A percentile compares a stretch with the other conserved stretches of the same genome.
phyloP scores from a whole-genome alignment of 53 echinoderm and acorn worm genomes.

The Arbacia lixula region DNA sequence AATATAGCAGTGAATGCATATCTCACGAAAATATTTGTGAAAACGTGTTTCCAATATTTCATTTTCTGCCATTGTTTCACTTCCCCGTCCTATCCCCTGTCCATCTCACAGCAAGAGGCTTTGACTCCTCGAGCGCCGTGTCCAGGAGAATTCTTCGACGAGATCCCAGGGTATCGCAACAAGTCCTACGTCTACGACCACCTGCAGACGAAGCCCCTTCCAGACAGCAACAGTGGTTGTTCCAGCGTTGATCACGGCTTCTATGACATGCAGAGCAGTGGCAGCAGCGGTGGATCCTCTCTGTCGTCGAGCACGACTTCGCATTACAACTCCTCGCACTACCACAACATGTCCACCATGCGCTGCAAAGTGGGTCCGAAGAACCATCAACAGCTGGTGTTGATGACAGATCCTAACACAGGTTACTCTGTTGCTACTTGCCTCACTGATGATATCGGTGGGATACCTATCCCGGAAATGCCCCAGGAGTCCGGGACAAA shows the following conservation, averaged over 20 bases:
- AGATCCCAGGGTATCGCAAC: background rate
- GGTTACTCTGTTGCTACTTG: slow-evolving; percentile 31
- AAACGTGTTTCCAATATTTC: too few relatives aligned
- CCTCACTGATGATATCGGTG: background rate
- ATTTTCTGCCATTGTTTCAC: background rate
- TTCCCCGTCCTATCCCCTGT: background rate
- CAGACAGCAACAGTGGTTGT: slow-evolving; percentile 36
- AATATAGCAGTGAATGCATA: too few relatives aligned
- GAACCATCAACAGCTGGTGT: background rate
- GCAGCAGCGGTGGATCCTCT: slow-evolving; percentile 9
- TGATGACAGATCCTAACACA: slow-evolving; percentile 23
- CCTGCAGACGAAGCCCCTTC: background rate
- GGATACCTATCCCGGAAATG: background rate
- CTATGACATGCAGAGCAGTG: slow-evolving; percentile 49
- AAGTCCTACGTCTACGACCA: background rate
- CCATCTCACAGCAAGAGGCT: slow-evolving; percentile 2
- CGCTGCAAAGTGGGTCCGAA: background rate
- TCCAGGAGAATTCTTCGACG: slow-evolving; percentile 32
- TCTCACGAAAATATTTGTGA: background rate
- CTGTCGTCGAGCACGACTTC: slow-evolving; percentile 1
- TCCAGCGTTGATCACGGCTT: slow-evolving; percentile 46
- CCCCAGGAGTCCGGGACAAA: background rate
- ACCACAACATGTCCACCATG: slow-evolving; percentile 15
- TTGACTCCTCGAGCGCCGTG: slow-evolving; percentile 27
- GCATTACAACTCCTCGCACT: slow-evolving; percentile 30